A percentile compares a stretch with the other conserved stretches of the same genome.
phyloP scores from a whole-genome alignment of 2,113 vertebrate species.

The Macrotus californicus region DNA sequence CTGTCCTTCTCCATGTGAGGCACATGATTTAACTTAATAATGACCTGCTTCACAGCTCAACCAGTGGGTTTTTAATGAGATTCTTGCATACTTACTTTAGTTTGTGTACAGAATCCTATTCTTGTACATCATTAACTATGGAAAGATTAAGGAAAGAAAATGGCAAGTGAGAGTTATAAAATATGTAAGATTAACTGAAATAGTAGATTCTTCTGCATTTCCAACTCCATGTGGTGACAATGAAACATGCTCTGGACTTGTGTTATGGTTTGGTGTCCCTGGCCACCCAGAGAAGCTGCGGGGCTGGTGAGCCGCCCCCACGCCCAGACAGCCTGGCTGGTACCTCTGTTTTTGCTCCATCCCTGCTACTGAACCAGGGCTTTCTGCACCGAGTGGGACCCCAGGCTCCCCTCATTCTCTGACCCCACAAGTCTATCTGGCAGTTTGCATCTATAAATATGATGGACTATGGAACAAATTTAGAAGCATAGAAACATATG shows the following conservation, averaged over 20 bases:
- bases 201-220: not conserved
- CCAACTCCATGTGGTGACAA: not conserved
- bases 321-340: not conserved
- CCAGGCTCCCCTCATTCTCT: not conserved
- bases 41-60: not conserved
- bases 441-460: not conserved
- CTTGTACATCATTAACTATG: not conserved
- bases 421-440: not conserved
- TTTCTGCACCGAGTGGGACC: not conserved
- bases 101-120: slow-evolving; percentile 6
- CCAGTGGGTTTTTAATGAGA: slow-evolving; percentile 12
- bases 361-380: rapidly evolving
- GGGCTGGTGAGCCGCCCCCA: too few species aligned
- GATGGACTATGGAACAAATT: not conserved
- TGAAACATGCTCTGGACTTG: not conserved
- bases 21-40: slow-evolving; percentile 3
- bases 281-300: not conserved
- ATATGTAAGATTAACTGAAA: slow-evolving; percentile 6
- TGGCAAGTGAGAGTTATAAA: not conserved
- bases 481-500: not conserved
- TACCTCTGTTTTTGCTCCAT: not conserved
- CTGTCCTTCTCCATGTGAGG: not conserved
- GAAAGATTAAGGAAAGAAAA: slow-evolving; percentile 18
- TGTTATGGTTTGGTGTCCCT: not conserved
- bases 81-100: slow-evolving; percentile 14